Base-by-base conservation (phyloP, 2,888 invertebrate genomes). In the Acholoe squamosa region DNA sequence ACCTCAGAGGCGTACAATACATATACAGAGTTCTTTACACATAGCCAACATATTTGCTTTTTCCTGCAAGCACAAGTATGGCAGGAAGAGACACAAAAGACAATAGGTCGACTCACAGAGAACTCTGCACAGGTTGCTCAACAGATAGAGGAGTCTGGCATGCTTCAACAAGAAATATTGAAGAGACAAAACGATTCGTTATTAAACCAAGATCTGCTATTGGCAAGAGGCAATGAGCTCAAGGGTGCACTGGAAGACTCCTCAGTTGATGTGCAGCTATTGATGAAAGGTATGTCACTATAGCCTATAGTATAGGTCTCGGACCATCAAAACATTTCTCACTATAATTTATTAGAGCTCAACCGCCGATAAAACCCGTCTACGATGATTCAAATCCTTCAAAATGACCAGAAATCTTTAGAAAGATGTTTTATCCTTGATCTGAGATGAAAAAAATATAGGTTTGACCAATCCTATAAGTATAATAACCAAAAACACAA, bases 11-110 rank as follows among this genome's bases (percentile, higher is more conserved):
- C 97, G 10, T 97, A 97, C 92, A 94, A 97, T 93, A 97, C 97
- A 33, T 95, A 97, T 93, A 97, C 97, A 34, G 97, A 97, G 93
- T 97, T 97, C 94, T 97, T 97, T 94, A 97, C 97, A 0, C 97
- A 97, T 92, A 97, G 97, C 0, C 97, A 97, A 92, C 97, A 97
- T 93, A 97, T 97, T 93, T 97, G 97, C 94, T 97, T 97, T 95
- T 97, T 97, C 94, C 94, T 97, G 84, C 96, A 97, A 93, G 97
- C 97, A 28, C 97, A 97, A 95, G 94, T 97, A 51, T 97, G 97
- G 97, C 97, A 97, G 92, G 96, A 96, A 92, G 96, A 97, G 91
- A 96, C 97, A 0, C 97, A 97, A 91, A 96, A 96, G 77, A 97
- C 97, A 0, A 96, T 97, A 7, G 91, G 94, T 93, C 93, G 96